These are phyloP conservation scores for Taeniopygia guttata DNA, from an alignment of 2,797 vertebrate species.

Conservation along the genomic window DNA sequence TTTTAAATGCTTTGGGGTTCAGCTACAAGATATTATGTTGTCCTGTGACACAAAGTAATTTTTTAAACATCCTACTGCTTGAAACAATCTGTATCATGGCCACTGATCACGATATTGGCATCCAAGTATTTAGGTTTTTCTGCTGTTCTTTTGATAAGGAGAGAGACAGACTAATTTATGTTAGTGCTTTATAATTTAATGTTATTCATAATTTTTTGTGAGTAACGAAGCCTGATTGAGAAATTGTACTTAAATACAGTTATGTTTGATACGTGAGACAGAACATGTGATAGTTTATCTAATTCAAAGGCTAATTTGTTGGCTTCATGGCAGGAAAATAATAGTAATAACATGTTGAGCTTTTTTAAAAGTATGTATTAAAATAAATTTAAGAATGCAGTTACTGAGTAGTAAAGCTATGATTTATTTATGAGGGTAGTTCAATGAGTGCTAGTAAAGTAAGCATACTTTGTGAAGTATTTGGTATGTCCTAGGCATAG, in stretches of 20 bases:
- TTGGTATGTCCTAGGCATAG: neutral
- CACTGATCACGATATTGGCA: neutral
- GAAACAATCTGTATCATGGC: fast-evolving
- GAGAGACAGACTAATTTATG: neutral
- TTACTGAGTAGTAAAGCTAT: neutral
- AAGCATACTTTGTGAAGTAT: neutral
- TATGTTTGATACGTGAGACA: neutral
- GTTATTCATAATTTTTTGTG: neutral
- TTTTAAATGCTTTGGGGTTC: neutral
- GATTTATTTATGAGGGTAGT: neutral
- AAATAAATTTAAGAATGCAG: neutral
- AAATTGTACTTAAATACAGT: neutral
- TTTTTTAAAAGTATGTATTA: neutral
- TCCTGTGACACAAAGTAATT: neutral
- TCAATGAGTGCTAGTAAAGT: neutral
- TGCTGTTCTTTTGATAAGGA: neutral
- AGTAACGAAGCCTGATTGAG: neutral
- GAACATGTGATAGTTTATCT: neutral
- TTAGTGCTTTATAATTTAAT: neutral
- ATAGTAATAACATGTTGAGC: neutral
- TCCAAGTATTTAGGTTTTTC: neutral
- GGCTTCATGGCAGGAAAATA: neutral
- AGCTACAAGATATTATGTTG: neutral
- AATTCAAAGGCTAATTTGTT: neutral
- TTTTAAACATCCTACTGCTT: neutral